Evolutionary conservation across 2,797 vertebrate genomes (phyloP).

Genomic region (Myripristis jacobus): DNA sequence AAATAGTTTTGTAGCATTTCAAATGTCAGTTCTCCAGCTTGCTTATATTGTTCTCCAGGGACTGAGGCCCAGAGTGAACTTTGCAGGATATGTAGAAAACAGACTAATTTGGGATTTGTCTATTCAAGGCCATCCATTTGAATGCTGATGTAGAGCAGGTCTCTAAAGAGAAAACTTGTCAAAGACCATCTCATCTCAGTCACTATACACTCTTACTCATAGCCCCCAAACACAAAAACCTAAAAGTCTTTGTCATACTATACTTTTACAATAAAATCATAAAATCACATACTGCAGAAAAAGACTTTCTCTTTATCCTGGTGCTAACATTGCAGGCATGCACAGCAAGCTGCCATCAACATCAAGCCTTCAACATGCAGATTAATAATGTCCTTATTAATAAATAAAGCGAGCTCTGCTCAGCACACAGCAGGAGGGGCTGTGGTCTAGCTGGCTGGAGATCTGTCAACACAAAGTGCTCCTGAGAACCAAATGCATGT

Average conservation of each 20-base stretch:
- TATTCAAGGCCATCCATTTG: background rate
- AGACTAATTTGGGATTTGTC: background rate
- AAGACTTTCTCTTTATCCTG: background rate
- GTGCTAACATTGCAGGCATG: background rate
- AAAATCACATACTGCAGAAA: background rate
- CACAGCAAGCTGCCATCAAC: conserved; percentile 20
- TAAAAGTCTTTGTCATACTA: background rate
- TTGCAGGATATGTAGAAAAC: too few species aligned
- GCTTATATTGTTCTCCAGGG: too few species aligned
- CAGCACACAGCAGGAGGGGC: background rate
- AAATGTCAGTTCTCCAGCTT: background rate
- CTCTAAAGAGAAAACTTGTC: background rate
- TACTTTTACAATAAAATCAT: background rate
- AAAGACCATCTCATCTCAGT: background rate
- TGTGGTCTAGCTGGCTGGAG: background rate
- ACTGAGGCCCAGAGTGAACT: too few species aligned
- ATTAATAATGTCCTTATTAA: conserved; percentile 66
- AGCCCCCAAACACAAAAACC: background rate
- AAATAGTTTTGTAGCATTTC: background rate
- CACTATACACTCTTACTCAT: background rate
- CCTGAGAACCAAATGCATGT: conserved; percentile 23
- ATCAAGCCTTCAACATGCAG: conserved; percentile 50
- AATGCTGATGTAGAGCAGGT: background rate
- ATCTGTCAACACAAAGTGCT: background rate
- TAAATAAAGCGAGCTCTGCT: conserved; percentile 50